Evolutionary conservation across 2,113 vertebrate genomes (phyloP), one percentile per base, ranked within the genome.

Genomic region (Oryzias woworae): DNA sequence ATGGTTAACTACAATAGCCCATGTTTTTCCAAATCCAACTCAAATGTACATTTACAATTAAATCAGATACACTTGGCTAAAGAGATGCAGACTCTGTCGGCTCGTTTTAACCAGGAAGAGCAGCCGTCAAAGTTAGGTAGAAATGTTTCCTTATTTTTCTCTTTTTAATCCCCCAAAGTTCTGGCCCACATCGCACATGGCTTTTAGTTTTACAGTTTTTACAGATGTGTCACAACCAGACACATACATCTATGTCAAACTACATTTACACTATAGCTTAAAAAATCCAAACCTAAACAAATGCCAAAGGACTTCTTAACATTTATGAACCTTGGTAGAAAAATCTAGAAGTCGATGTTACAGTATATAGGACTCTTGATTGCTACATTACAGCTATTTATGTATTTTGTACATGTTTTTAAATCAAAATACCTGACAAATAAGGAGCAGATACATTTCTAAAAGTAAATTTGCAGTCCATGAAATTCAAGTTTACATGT

Each of bases 1-100:
- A 69, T 67, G 68, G 36, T 57, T 63, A 66, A 43, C 77, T 55
- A 78, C 54, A 67, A 67, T 54, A 87, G 69, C 76, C 74, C 81
- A 75, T 70, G 47, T 81, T 71, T 45, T 69, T 26, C 44, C 67
- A 47, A 55, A 71, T 76, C 82, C 71, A 85, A 79, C 85, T 89
- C 83, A 84, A 87, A 72, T 62, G 75, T 81, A 16, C 60, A 61
- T 49, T 79, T 86, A 85, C 83, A 83, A 87, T 84, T 87, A 67
- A 72, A 53, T 80, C 75, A 87, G 83, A 84, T 78, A 68, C 2
- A 63, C 68, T 77, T 73, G 69, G 75, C 78, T 78, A 45, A 13
- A 58, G 46, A 20, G 7, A 49, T 41, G 57, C 24, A 18, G 22
- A 68, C 69, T 44, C 53, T 43, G 22, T 71, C 44, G 47, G 57